Evolutionary conservation across 2,888 invertebrate genomes (phyloP).

Genomic region (Apamea anceps): DNA sequence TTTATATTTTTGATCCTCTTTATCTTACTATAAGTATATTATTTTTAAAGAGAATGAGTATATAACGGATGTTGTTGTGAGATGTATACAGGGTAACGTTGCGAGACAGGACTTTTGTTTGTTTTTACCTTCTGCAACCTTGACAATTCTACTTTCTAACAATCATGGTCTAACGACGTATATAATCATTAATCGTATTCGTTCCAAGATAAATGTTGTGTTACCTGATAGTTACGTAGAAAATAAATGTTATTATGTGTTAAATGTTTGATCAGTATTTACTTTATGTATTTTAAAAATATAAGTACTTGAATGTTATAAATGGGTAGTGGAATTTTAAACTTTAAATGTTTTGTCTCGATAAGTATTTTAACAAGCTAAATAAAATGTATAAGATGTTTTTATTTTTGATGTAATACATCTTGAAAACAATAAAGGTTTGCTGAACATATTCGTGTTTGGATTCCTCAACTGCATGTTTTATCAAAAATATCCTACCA

Average conservation of each 20-base stretch:
- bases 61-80: constrained; percentile 81
- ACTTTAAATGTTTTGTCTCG: constrained; percentile 82
- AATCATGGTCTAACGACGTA: constrained; percentile 61
- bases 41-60: constrained; percentile 79
- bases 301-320: constrained; percentile 82
- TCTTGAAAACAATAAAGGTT: constrained; percentile 84
- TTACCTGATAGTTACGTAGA: constrained; percentile 81
- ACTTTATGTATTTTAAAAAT: constrained; percentile 81
- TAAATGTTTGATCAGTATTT: constrained; percentile 87
- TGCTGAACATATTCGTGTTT: constrained; percentile 66
- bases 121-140: constrained; percentile 71
- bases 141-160: constrained; percentile 74
- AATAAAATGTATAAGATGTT: constrained; percentile 77
- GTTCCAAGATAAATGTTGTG: constrained; percentile 84
- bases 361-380: constrained; percentile 77
- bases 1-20: constrained; percentile 88
- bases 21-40: constrained; percentile 87
- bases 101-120: constrained; percentile 74
- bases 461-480: not conserved
- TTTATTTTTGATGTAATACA: constrained; percentile 84
- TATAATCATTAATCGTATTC: constrained; percentile 65
- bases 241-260: constrained; percentile 81
- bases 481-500: not conserved
- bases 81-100: constrained; percentile 87
- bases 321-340: constrained; percentile 82